Conservation (phyloP, 2,113 vertebrate species). For the Sylvilagus bachmani region DNA sequence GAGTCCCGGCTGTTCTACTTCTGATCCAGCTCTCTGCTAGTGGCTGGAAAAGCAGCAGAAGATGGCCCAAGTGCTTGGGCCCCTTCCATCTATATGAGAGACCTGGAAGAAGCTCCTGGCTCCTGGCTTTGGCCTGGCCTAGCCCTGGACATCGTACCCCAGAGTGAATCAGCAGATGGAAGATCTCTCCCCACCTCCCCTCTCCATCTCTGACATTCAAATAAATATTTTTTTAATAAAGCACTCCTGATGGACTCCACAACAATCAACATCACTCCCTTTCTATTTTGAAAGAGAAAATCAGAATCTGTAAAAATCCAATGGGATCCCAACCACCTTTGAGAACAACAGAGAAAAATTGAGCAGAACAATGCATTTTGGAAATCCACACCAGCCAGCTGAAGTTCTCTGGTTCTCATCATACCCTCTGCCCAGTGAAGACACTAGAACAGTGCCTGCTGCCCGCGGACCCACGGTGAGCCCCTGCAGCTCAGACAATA, state of each 20-base stretch:
- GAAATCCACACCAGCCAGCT: neutral
- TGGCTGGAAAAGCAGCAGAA: too few relatives aligned
- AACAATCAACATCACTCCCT: neutral
- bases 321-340: neutral
- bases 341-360: neutral
- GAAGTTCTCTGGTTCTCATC: neutral
- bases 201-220: too few relatives aligned
- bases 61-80: too few relatives aligned
- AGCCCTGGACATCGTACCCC: too few relatives aligned
- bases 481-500: neutral
- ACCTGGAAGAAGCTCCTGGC: too few relatives aligned
- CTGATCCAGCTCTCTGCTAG: too few relatives aligned
- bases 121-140: too few relatives aligned
- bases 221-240: neutral
- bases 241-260: neutral
- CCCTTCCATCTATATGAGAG: too few relatives aligned
- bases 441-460: neutral
- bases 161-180: too few relatives aligned
- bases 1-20: too few relatives aligned
- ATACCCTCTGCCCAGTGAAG: neutral
- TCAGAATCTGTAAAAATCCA: neutral
- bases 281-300: conserved; percentile 7
- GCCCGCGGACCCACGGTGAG: neutral
- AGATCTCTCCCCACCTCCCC: too few relatives aligned
- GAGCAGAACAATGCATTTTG: neutral